Evolutionary conservation across 2,888 invertebrate species (phyloP).

Genomic region (Morinoia aosen): DNA sequence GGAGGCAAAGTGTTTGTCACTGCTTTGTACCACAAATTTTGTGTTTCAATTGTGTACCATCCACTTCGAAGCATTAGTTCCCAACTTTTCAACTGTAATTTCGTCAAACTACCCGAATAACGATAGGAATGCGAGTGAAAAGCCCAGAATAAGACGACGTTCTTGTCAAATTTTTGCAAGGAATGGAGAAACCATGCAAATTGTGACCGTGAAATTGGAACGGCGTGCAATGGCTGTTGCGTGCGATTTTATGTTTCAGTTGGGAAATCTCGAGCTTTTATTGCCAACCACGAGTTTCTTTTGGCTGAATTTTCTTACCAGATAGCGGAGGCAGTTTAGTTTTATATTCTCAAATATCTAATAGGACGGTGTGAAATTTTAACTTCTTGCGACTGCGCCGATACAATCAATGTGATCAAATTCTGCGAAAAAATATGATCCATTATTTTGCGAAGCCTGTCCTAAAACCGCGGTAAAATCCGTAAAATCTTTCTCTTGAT

Average conservation of each 20-base stretch:
- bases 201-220: not conserved
- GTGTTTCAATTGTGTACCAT: not conserved
- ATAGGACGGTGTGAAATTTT: not conserved
- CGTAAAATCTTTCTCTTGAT: not conserved
- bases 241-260: not conserved
- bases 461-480: not conserved
- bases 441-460: not conserved
- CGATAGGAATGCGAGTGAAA: not conserved
- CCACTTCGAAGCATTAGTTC: not conserved
- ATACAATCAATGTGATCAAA: not conserved
- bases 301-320: not conserved
- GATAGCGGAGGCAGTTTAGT: not conserved
- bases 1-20: not conserved
- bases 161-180: not conserved
- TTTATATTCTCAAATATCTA: not conserved
- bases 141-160: not conserved
- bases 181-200: conserved; percentile 2
- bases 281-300: not conserved
- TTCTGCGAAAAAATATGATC: not conserved
- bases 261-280: not conserved
- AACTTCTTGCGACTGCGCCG: not conserved
- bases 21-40: not conserved
- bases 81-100: not conserved
- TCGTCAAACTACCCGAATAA: not conserved
- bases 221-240: not conserved